These are phyloP conservation scores for Pammene fasciana DNA, from an alignment of 2,888 invertebrate genomes.

Conservation along the genomic window DNA sequence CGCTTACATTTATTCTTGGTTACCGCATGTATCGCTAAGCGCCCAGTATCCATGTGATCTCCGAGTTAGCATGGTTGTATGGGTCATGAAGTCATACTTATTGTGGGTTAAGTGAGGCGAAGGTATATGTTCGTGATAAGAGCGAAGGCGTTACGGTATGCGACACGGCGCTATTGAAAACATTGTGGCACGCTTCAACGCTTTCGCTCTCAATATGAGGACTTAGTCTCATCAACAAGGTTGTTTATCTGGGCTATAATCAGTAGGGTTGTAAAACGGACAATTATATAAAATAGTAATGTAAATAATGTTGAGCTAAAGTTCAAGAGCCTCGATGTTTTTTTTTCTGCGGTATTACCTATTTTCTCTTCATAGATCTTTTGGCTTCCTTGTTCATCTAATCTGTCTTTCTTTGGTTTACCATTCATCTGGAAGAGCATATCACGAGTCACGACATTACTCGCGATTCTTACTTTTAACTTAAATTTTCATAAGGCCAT, in stretches of 20 bases:
- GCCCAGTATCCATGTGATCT: neutral
- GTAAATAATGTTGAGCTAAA: too few relatives aligned
- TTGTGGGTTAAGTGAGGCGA: neutral
- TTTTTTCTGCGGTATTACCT: too few relatives aligned
- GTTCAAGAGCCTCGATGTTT: too few relatives aligned
- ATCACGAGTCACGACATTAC: too few relatives aligned
- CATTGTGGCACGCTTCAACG: conserved; percentile 50
- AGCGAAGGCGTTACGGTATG: conserved; percentile 43
- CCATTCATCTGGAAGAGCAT: too few relatives aligned
- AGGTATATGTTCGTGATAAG: neutral
- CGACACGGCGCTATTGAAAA: conserved; percentile 42
- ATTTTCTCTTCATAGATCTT: too few relatives aligned
- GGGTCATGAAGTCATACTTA: neutral
- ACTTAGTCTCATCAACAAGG: conserved; percentile 46
- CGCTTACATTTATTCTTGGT: conserved; percentile 40
- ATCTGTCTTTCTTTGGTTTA: too few relatives aligned
- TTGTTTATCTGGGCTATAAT: conserved; percentile 36
- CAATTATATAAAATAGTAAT: too few relatives aligned
- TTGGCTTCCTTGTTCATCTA: too few relatives aligned
- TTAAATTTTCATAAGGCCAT: too few relatives aligned
- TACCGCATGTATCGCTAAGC: neutral
- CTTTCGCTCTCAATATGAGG: conserved; percentile 64
- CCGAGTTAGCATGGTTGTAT: neutral
- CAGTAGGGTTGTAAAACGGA: too few relatives aligned
- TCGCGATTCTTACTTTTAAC: too few relatives aligned